Percentiles rank a stretch among this genome's conserved stretches.
These are phyloP conservation scores for Nipponacmea schrenckii DNA, from an alignment of 2,888 invertebrate genomes.

Conservation along the genomic window DNA sequence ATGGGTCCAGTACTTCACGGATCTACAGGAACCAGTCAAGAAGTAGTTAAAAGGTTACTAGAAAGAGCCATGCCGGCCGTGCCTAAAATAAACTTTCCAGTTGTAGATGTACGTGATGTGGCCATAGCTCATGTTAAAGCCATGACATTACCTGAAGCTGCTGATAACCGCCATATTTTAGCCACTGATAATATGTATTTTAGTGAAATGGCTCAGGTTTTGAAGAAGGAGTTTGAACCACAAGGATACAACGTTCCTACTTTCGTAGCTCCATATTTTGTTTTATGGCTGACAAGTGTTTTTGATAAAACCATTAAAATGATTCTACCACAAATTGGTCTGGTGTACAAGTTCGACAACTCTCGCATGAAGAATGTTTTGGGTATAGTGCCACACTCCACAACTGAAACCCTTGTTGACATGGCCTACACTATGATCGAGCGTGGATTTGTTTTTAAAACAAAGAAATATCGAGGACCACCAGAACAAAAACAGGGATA, in stretches of 20 bases:
- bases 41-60: slow-evolving; percentile 54
- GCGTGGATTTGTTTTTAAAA: slow-evolving; percentile 68
- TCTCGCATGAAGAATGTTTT: slow-evolving; percentile 68
- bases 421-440: slow-evolving; percentile 71
- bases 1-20: slow-evolving; percentile 69
- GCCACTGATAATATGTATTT: slow-evolving; percentile 32
- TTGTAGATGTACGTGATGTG: slow-evolving; percentile 71
- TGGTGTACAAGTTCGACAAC: slow-evolving; percentile 59
- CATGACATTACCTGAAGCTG: slow-evolving; percentile 66
- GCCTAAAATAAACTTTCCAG: slow-evolving; percentile 65
- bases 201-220: slow-evolving; percentile 63
- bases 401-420: slow-evolving; percentile 69
- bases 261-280: slow-evolving; percentile 65
- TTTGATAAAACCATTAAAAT: slow-evolving; percentile 69
- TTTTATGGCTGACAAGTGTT: slow-evolving; percentile 65
- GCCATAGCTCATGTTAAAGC: slow-evolving; percentile 69
- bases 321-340: slow-evolving; percentile 67
- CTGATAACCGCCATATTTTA: slow-evolving; percentile 45
- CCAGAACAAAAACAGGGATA: slow-evolving; percentile 18
- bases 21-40: slow-evolving; percentile 53
- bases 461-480: slow-evolving; percentile 53
- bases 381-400: slow-evolving; percentile 67
- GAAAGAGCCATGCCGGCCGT: slow-evolving; percentile 58
- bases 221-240: slow-evolving; percentile 67
- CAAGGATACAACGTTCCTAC: slow-evolving; percentile 68